phyloP scores from a whole-genome alignment of 2,888 invertebrate genomes.

The Tetranychus truncatus region DNA sequence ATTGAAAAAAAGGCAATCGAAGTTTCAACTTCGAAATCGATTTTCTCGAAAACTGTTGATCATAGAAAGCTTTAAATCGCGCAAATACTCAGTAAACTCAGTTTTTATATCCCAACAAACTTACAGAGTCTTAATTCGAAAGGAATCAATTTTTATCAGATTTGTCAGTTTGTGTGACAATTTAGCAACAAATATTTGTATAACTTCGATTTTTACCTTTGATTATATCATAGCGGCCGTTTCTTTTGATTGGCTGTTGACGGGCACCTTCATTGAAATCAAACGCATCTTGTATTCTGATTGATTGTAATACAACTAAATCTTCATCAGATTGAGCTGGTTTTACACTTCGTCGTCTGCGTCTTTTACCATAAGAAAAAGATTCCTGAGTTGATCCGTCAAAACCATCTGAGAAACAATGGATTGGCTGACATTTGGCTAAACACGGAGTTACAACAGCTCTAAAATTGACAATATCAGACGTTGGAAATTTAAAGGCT shows the following conservation, averaged over 20 bases:
- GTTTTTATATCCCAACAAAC: no score
- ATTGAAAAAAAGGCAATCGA: no score
- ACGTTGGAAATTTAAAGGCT: constrained; percentile 88
- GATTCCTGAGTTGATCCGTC: constrained; percentile 33
- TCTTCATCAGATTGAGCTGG: background rate
- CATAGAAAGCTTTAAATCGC: no score
- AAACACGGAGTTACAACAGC: constrained; percentile 86
- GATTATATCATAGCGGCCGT: background rate
- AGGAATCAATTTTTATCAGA: no score
- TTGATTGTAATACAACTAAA: constrained; percentile 4
- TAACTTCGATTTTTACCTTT: background rate
- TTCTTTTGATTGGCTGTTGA: background rate
- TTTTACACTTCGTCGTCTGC: constrained; percentile 29
- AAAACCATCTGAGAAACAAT: constrained; percentile 47
- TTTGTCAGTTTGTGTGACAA: no score
- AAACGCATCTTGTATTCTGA: constrained; percentile 6
- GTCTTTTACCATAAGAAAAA: constrained; percentile 62
- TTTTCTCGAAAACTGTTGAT: no score
- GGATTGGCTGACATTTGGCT: constrained; percentile 79
- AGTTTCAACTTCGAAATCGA: no score
- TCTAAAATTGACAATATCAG: constrained; percentile 85
- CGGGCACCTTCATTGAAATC: background rate
- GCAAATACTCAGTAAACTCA: no score
- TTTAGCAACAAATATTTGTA: no score
- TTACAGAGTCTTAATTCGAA: no score